Evolutionary conservation across 92 coral and sea anemone species (phyloP).

Genomic region (Pocillopora grandis): DNA sequence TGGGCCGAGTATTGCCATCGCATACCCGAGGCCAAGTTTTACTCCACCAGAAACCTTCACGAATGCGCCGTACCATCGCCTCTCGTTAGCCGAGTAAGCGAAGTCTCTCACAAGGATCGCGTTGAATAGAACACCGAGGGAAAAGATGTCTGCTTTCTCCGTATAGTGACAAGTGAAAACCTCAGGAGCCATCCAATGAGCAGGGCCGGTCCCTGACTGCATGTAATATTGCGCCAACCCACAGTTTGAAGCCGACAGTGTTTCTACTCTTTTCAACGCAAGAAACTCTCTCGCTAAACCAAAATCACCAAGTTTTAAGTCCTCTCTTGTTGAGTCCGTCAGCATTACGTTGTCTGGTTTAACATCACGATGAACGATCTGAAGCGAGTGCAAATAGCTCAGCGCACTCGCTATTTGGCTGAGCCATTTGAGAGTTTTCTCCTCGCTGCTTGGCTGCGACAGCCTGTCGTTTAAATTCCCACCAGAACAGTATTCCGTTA

Average conservation of each 20-base stretch:
- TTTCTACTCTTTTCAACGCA: slow-evolving; percentile 34
- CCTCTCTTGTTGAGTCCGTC: slow-evolving; percentile 46
- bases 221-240: slow-evolving; percentile 55
- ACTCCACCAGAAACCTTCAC: slow-evolving; percentile 47
- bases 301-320: slow-evolving; percentile 83
- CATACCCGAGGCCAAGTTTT: slow-evolving; percentile 59
- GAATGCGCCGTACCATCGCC: slow-evolving; percentile 79
- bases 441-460: slow-evolving; percentile 61
- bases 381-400: slow-evolving; percentile 62
- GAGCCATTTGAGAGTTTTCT: slow-evolving; percentile 74
- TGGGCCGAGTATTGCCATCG: slow-evolving; percentile 49
- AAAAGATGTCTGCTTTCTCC: slow-evolving; percentile 78
- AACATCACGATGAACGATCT: slow-evolving; percentile 81
- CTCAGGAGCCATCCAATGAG: slow-evolving; percentile 85
- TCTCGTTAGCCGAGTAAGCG: slow-evolving; percentile 36
- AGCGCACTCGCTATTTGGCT: slow-evolving; percentile 81
- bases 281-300: slow-evolving; percentile 75
- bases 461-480: slow-evolving; percentile 76
- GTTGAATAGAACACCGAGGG: slow-evolving; percentile 74
- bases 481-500: slow-evolving; percentile 82
- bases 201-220: slow-evolving; percentile 61
- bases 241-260: slow-evolving; percentile 7
- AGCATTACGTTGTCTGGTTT: slow-evolving; percentile 85
- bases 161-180: slow-evolving; percentile 55
- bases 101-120: slow-evolving; percentile 79